Conservation (phyloP, 2,113 vertebrate genomes). For the Axis porcinus region DNA sequence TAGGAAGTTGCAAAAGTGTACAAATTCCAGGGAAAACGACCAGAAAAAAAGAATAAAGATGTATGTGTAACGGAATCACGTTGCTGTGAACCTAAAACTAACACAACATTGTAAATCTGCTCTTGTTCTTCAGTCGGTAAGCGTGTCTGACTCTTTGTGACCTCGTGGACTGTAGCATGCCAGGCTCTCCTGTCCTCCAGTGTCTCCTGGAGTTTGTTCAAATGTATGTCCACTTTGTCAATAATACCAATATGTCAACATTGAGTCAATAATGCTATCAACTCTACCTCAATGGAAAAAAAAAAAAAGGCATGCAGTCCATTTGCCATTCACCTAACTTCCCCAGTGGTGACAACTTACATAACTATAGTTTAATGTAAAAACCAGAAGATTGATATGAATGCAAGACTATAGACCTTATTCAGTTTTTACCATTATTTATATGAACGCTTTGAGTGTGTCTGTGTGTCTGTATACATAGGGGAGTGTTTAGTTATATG, state of each 20-base stretch:
- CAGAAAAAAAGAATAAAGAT: neutral
- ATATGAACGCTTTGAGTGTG: neutral
- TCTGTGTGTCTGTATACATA: neutral
- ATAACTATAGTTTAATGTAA: neutral
- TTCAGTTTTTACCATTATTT: neutral
- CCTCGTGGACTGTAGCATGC: neutral
- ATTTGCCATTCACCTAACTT: neutral
- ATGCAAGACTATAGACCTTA: neutral
- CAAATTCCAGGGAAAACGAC: neutral
- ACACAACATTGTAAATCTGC: neutral
- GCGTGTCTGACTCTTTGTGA: neutral
- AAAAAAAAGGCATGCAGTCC: neutral
- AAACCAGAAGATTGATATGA: neutral
- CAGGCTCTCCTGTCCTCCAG: neutral
- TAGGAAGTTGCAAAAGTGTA: neutral
- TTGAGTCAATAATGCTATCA: neutral
- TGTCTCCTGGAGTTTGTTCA: neutral
- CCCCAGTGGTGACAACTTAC: neutral
- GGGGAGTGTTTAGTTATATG: neutral
- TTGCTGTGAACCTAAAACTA: neutral
- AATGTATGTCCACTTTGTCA: neutral
- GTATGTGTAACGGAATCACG: neutral
- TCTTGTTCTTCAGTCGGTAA: neutral
- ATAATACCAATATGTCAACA: neutral
- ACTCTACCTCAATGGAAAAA: neutral